Conservation (phyloP, 2,797 vertebrate species). For the Hylomyscus alleni region DNA sequence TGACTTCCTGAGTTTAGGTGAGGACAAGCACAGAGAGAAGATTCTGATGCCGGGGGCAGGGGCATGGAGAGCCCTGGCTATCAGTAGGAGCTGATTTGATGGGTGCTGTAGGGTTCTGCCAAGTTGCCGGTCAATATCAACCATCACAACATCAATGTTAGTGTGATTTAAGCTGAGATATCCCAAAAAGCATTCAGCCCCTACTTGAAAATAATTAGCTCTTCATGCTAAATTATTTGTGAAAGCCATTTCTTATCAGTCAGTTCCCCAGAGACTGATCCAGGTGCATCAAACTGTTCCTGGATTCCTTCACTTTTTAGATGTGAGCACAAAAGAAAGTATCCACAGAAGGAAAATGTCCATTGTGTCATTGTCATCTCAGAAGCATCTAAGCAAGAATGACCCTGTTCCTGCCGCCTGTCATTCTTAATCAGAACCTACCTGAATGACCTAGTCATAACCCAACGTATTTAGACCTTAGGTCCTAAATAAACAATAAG, state of each 20-base stretch:
- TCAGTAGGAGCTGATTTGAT: not conserved
- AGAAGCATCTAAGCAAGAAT: too few species aligned
- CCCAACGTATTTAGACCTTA: not conserved
- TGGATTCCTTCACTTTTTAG: not conserved
- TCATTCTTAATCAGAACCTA: too few species aligned
- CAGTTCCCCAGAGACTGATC: not conserved
- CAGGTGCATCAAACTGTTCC: not conserved
- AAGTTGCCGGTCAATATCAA: not conserved
- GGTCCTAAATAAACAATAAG: not conserved
- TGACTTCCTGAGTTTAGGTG: not conserved
- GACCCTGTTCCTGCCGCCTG: rapidly evolving
- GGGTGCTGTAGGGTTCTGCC: not conserved
- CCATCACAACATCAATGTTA: not conserved
- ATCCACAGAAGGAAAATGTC: not conserved
- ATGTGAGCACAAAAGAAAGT: not conserved
- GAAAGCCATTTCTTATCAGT: not conserved
- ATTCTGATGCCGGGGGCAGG: rapidly evolving
- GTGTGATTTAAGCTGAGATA: too few species aligned
- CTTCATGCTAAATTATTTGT: not conserved
- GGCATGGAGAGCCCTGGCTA: rapidly evolving
- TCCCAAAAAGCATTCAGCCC: not conserved
- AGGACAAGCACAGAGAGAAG: not conserved
- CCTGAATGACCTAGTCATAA: not conserved
- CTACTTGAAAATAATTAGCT: not conserved
- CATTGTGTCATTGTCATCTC: rapidly evolving